Evolutionary conservation across 2,888 invertebrate genomes (phyloP).

Genomic region (Notodonta ziczac): DNA sequence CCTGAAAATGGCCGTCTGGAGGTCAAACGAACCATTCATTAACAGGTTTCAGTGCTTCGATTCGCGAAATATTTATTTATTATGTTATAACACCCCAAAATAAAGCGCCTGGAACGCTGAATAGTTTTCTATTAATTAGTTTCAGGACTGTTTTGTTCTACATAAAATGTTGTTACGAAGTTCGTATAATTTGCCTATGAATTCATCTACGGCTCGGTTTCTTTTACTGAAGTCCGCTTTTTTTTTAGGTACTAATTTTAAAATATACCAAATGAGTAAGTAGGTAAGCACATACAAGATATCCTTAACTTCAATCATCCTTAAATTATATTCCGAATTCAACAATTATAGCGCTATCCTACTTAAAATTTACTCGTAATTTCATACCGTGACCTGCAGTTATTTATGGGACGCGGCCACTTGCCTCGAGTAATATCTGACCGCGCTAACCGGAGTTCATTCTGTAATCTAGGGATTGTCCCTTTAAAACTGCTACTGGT

Average conservation of each 20-base stretch:
- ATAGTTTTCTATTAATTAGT: not conserved
- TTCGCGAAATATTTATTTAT: slow-evolving; percentile 3
- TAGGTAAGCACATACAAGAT: no score
- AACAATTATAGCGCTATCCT: no score
- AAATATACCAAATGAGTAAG: no score
- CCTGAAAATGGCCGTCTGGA: slow-evolving; percentile 17
- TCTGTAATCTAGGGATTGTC: slow-evolving; percentile 33
- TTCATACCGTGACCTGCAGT: not conserved
- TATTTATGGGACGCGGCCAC: slow-evolving; percentile 10
- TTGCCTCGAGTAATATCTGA: slow-evolving; percentile 17
- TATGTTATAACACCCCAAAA: not conserved
- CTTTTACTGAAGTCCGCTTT: no score
- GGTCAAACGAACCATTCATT: slow-evolving; percentile 10
- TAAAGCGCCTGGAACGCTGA: not conserved
- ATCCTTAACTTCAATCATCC: no score
- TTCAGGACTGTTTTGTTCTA: not conserved
- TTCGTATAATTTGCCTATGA: not conserved
- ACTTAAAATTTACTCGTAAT: no score
- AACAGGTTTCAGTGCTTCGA: slow-evolving; percentile 9
- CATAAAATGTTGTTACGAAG: not conserved
- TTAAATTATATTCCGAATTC: no score
- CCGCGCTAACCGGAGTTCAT: slow-evolving; percentile 20
- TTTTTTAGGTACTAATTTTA: no score
- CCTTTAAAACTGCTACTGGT: not conserved
- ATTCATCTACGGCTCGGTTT: no score